Base-by-base conservation (phyloP, 64 coral and sea anemone genomes). In the Dendrophyllia cribrosa region DNA sequence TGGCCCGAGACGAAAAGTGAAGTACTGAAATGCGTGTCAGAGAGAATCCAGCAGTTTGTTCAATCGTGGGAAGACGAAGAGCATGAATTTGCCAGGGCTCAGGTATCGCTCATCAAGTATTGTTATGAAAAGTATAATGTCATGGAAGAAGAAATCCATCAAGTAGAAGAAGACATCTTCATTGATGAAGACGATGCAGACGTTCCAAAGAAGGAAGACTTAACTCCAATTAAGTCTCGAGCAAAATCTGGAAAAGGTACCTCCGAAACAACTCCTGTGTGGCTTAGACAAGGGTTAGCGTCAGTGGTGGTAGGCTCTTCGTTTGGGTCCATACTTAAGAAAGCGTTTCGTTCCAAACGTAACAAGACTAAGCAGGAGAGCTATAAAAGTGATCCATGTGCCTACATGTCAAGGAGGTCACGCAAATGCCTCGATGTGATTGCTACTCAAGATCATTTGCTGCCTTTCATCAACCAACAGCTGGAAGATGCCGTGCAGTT, bases 111-210 rank as follows among this genome's bases (percentile, higher is more conserved):
- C 15, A 77, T 77, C 12, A 20, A 52, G 9, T 23, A 55, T 58
- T 77, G 49, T 12, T 12, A 19, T 52, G 48, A 77, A 53, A 77
- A 77, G 50, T 77, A 77, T 8, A 6, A 55, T 23, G 5, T 77
- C 46, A 77, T 77, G 75, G 75, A 53, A 77, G 21, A 77, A 20
- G 75, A 77, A 55, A 76, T 76, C 47, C 74, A 22, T 7, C 4
- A 76, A 44, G 49, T 76, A 17, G 49, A 51, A 76, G 74, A 76
- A 21, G 3, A 76, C 19, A 15, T 23, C 21, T 76, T 76, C 16
- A 2, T 48, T 22, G 74, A 76, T 4, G 74, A 76, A 13, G 43
- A 8, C 6, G 48, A 76, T 0, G 17, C 7, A 51, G 74, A 76
- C 15, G 15, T 22, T 22, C 5, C 17, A 53, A 15, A 53, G 49